Conservation (phyloP, 2,888 invertebrate genomes). For the Unio pictorum region DNA sequence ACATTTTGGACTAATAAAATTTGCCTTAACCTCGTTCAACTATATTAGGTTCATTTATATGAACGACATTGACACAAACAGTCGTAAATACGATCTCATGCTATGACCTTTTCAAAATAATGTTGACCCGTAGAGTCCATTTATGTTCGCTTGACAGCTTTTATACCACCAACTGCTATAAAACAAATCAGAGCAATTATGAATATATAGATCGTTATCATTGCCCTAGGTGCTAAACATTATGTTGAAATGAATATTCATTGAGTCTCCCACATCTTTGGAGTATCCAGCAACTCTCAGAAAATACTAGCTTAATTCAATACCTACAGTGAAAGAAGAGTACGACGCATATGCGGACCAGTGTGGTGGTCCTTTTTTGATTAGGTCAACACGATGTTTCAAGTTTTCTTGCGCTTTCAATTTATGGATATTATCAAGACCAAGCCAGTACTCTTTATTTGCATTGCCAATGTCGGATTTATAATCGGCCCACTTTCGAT, state of each 20-base stretch:
- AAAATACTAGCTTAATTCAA: conserved; percentile 1
- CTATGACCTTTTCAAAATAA: too few relatives aligned
- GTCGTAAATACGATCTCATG: too few relatives aligned
- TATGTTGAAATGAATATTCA: conserved; percentile 2
- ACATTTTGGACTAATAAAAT: too few relatives aligned
- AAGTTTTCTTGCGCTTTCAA: conserved; percentile 5
- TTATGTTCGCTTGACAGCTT: too few relatives aligned
- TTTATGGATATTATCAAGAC: conserved; percentile 8
- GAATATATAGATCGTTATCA: background rate
- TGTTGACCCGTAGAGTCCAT: too few relatives aligned
- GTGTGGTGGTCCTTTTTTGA: background rate
- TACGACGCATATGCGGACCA: conserved; percentile 6
- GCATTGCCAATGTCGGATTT: conserved; percentile 17
- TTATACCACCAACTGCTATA: too few relatives aligned
- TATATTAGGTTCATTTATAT: too few relatives aligned
- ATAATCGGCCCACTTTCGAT: conserved; percentile 14
- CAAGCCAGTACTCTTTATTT: conserved; percentile 16
- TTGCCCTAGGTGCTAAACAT: too few relatives aligned
- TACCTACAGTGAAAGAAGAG: conserved; percentile 7
- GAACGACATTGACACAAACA: too few relatives aligned
- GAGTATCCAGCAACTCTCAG: conserved; percentile 6
- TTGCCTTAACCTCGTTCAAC: too few relatives aligned
- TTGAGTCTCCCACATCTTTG: conserved; percentile 12
- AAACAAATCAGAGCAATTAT: conserved; percentile 15
- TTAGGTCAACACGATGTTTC: conserved; percentile 13